Evolutionary conservation across 1,140 invertebrate species (phyloP).

Genomic region (Drosophila sp.): DNA sequence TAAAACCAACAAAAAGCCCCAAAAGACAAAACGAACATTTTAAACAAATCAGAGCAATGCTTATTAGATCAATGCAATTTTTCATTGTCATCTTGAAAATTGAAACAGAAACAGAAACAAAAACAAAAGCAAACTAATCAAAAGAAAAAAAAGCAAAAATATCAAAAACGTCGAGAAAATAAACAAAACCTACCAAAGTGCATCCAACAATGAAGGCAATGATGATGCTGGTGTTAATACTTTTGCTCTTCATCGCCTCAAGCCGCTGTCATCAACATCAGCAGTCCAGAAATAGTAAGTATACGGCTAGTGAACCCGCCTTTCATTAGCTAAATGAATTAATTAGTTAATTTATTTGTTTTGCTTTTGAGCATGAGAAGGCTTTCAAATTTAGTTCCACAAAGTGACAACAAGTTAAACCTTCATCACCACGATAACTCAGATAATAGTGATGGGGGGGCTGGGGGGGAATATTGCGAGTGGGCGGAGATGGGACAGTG

Average conservation of each 20-base stretch:
- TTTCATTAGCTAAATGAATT: slow-evolving; percentile 52
- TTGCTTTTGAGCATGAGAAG: slow-evolving; percentile 22
- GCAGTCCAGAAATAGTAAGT: slow-evolving; percentile 24
- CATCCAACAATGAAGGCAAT: neutral
- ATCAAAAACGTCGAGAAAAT: neutral
- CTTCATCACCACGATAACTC: neutral
- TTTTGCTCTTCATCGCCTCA: neutral
- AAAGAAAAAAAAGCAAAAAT: neutral
- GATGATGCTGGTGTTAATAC: slow-evolving; percentile 17
- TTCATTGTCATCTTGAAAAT: slow-evolving; percentile 3
- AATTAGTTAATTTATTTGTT: slow-evolving; percentile 51
- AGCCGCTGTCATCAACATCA: neutral
- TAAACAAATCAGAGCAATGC: slow-evolving; percentile 22
- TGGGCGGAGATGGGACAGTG: neutral
- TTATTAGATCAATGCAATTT: slow-evolving; percentile 13
- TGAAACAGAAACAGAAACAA: neutral
- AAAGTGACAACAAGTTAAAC: slow-evolving; percentile 4
- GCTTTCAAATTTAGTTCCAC: slow-evolving; percentile 15
- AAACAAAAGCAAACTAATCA: neutral
- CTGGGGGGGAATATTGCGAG: neutral
- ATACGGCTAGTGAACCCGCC: slow-evolving; percentile 33
- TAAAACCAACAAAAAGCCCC: neutral
- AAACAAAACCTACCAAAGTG: neutral
- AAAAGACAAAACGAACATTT: slow-evolving; percentile 2
- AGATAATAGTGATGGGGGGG: neutral